Evolutionary conservation across 2,888 invertebrate genomes (phyloP).

Genomic region (Amblyteles armatorius): DNA sequence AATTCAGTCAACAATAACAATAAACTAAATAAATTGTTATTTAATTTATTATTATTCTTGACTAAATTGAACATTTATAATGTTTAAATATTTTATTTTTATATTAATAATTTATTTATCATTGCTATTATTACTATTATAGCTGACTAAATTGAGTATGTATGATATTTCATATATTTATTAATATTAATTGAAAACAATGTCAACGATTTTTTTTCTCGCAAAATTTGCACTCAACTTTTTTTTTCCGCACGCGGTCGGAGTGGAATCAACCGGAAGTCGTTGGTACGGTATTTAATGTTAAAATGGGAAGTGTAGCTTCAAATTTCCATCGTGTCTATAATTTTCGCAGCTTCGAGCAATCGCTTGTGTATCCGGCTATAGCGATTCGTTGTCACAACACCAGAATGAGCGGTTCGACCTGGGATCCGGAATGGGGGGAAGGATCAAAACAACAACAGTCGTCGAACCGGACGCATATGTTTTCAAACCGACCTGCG

Average conservation of each 20-base stretch:
- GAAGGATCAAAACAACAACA: background rate
- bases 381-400: background rate
- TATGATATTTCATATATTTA: too few relatives aligned
- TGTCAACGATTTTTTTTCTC: too few relatives aligned
- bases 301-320: background rate
- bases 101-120: too few relatives aligned
- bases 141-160: background rate
- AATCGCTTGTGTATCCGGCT: background rate
- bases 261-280: background rate
- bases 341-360: background rate
- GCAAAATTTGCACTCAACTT: too few relatives aligned
- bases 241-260: too few relatives aligned
- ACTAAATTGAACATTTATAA: too few relatives aligned
- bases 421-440: background rate
- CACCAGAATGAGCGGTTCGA: background rate
- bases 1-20: too few relatives aligned
- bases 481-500: background rate
- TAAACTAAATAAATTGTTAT: too few relatives aligned
- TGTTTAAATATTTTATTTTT: too few relatives aligned
- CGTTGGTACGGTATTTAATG: background rate
- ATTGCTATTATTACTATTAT: too few relatives aligned
- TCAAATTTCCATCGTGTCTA: background rate
- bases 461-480: constrained; percentile 11
- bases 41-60: too few relatives aligned
- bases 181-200: too few relatives aligned